Base-by-base conservation (phyloP, 2,888 invertebrate species). In the Acanthoscelides obtectus region DNA sequence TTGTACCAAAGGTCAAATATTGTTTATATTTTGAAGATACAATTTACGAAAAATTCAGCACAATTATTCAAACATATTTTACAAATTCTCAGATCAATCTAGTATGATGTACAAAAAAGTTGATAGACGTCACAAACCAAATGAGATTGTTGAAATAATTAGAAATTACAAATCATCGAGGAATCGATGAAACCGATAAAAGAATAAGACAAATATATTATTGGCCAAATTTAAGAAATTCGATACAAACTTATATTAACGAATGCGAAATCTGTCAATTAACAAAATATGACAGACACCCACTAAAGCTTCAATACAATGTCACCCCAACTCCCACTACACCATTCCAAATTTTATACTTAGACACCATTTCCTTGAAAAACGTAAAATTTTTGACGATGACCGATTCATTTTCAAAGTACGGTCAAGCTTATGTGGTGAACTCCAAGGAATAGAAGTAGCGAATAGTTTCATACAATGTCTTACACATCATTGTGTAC, bases 391-490 rank as follows among this genome's bases (percentile, higher is more conserved):
- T 77, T 67, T 65, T 76, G 22, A 77, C 76, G 1, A 75, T 78
- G n/a, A 71, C 76, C 22, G 77, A 79, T 67, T 70, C 73, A 22
- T 76, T 77, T 63, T 76, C 77, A n/a, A 78, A 77, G 75, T 73
- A 75, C 65, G 72, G 71, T 20, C 72, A 75, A 71, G 75, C 76
- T n/a, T n/a, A n/a, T n/a, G n/a, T n/a, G n/a, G n/a, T n/a, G n/a
- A n/a, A n/a, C n/a, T n/a, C 0, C 74, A 75, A 65, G 69, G 73
- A 12, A 69, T 75, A 8, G 75, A 77, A 72, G 73, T 67, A 4
- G 69, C 69, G 2, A 74, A 73, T 25, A 77, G 70, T 21, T 22
- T 78, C 21, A 70, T 78, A 64, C 70, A 70, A 68, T 76, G 70
- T 22, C 73, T 77, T 64, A 72, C 73, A 0, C 73, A 75, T 67